phyloP scores from a whole-genome alignment of 2,888 invertebrate species.

The Liodrosophila aerea region DNA sequence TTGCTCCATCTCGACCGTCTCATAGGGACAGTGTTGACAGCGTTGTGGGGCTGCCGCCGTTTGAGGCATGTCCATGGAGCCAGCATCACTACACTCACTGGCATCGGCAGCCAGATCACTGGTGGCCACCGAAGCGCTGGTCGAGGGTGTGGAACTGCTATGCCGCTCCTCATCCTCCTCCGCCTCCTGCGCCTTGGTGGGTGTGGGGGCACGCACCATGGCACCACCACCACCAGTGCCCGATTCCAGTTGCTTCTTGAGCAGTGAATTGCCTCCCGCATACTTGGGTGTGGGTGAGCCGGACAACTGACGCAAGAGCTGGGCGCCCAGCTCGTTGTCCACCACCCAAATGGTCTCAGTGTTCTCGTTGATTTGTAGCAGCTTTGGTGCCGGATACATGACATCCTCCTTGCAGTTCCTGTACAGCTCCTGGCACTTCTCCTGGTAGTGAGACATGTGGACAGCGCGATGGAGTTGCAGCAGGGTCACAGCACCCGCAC shows the following conservation, averaged over 20 bases:
- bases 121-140: constrained; percentile 77
- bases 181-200: constrained; percentile 17
- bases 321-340: constrained; percentile 71
- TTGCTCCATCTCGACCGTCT: constrained; percentile 88
- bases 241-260: constrained; percentile 80
- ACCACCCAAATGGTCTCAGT: constrained; percentile 81
- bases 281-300: constrained; percentile 54
- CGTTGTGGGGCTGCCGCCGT: constrained; percentile 68
- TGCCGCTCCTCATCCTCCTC: constrained; percentile 68
- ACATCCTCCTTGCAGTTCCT: constrained; percentile 86
- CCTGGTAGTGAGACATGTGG: constrained; percentile 91
- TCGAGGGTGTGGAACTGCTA: constrained; percentile 71
- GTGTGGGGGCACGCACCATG: constrained; percentile 28
- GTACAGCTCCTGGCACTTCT: constrained; percentile 88
- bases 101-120: constrained; percentile 73
- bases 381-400: constrained; percentile 86
- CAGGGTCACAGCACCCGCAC: constrained; percentile 87
- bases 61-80: constrained; percentile 58
- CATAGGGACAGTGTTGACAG: constrained; percentile 92
- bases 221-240: constrained; percentile 45
- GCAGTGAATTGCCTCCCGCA: constrained; percentile 73
- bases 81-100: constrained; percentile 70
- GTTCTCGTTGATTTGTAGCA: constrained; percentile 81
- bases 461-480: constrained; percentile 88
- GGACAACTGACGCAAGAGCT: constrained; percentile 44